Conservation (phyloP, 1,140 invertebrate genomes). For the Drosophila melanica region DNA sequence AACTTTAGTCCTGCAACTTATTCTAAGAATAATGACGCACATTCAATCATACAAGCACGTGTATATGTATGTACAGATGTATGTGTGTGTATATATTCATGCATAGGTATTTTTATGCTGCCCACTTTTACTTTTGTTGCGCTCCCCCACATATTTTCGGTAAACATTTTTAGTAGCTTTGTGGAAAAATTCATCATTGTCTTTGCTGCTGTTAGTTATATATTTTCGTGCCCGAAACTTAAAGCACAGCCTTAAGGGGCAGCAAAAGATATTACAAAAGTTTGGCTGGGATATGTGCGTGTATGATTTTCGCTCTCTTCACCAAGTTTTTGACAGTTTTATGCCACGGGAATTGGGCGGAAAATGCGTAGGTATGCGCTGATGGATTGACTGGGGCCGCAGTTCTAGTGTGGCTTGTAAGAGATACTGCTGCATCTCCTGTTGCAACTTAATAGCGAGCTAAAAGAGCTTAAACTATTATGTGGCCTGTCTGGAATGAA, state of each 20-base stretch:
- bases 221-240: conserved; percentile 4
- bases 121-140: conserved; percentile 64
- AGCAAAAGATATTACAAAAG: background rate
- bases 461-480: conserved; percentile 60
- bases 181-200: conserved; percentile 67
- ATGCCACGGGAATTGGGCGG: conserved; percentile 44
- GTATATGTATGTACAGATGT: background rate
- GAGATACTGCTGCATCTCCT: conserved; percentile 20
- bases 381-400: conserved; percentile 59
- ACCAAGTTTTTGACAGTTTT: conserved; percentile 67
- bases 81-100: background rate
- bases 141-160: conserved; percentile 9
- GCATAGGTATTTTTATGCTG: background rate
- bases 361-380: conserved; percentile 11
- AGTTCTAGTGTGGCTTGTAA: conserved; percentile 20
- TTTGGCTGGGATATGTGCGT: conserved; percentile 14
- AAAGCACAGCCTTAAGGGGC: conserved; percentile 42
- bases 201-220: conserved; percentile 16
- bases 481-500: conserved; percentile 17
- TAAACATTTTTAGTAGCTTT: conserved; percentile 67
- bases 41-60: conserved; percentile 61
- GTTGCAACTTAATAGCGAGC: conserved; percentile 31
- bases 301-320: conserved; percentile 38
- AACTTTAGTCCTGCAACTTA: conserved; percentile 41
- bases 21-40: conserved; percentile 55